Conservation (phyloP, 2,113 vertebrate species). For the Antigone vipio region DNA sequence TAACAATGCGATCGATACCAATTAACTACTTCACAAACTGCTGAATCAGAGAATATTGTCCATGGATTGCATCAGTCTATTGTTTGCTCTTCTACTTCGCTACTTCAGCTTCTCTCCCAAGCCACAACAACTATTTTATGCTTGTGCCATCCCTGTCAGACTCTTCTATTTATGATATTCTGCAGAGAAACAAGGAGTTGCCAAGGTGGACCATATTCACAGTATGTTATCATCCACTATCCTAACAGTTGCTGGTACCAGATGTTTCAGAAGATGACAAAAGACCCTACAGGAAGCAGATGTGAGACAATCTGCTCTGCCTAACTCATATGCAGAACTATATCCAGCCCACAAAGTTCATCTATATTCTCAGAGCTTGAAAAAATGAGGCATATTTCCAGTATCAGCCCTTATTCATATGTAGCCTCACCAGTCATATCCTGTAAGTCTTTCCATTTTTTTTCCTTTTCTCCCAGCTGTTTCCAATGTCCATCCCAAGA, state of each 20-base stretch:
- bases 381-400: background rate
- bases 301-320: constrained; percentile 24
- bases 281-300: constrained; percentile 11
- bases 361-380: background rate
- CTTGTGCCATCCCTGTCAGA: background rate
- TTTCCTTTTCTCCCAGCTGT: background rate
- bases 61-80: background rate
- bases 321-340: background rate
- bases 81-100: background rate
- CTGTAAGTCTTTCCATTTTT: background rate
- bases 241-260: background rate
- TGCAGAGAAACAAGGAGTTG: background rate
- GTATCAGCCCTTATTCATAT: background rate
- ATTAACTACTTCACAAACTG: constrained; percentile 2
- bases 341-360: background rate
- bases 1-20: background rate
- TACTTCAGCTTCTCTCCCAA: background rate
- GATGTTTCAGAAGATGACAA: background rate
- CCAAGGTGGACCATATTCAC: background rate
- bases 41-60: background rate
- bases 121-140: background rate
- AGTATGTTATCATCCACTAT: background rate
- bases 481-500: background rate
- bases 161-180: background rate
- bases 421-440: background rate